phyloP scores from a whole-genome alignment of 2,888 invertebrate genomes.

The Leptinotarsa haldemani region DNA sequence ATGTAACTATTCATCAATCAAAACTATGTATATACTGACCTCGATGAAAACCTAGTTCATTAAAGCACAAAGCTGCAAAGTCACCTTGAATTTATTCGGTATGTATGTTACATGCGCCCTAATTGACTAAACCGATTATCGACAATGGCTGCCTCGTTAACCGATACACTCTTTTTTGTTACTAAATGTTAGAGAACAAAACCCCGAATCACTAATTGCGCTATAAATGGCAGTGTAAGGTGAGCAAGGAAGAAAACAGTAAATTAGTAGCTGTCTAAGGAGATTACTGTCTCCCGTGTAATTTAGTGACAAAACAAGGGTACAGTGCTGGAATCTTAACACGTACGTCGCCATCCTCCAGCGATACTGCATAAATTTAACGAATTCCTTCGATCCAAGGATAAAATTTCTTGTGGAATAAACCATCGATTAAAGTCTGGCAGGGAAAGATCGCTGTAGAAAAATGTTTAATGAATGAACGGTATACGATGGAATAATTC shows the following conservation, averaged over 20 bases:
- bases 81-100: constrained; percentile 20
- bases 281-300: constrained; percentile 61
- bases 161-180: constrained; percentile 26
- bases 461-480: constrained; percentile 29
- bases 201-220: constrained; percentile 45
- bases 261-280: constrained; percentile 61
- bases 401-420: constrained; percentile 46
- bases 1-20: neutral
- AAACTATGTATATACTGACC: no score
- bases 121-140: constrained; percentile 26
- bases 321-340: constrained; percentile 60
- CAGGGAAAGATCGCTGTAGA: constrained; percentile 9
- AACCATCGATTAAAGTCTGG: constrained; percentile 21
- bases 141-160: constrained; percentile 22
- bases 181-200: constrained; percentile 21
- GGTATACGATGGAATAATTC: constrained; percentile 1
- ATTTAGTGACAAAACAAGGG: constrained; percentile 63
- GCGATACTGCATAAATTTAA: constrained; percentile 54
- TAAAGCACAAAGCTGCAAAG: neutral
- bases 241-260: constrained; percentile 52
- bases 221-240: constrained; percentile 51
- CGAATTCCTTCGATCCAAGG: constrained; percentile 45
- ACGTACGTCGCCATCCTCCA: constrained; percentile 48
- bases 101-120: constrained; percentile 22
- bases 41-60: neutral